Evolutionary conservation across 2,113 vertebrate species (phyloP), one percentile per base, ranked within the genome.

Genomic region (Okapia johnstoni): DNA sequence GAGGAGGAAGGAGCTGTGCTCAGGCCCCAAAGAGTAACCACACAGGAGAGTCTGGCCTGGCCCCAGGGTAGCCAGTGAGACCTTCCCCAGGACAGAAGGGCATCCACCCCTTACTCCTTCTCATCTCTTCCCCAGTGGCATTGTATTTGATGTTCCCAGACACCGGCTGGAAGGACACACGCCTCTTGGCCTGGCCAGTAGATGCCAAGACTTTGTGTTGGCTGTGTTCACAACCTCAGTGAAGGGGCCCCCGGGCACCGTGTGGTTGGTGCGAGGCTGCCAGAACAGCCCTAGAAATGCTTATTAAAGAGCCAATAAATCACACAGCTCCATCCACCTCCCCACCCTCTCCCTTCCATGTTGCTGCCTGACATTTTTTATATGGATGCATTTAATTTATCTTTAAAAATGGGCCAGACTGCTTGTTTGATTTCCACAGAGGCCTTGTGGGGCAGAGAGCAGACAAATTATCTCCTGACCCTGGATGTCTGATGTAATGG

Each of bases 341-440:
- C 40, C 30, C 2, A 2, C 40, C 13, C 48, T 81, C 73, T 15
- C 25, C 61, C 54, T 43, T 26, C 92, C 8, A 5, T 28, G 7
- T 33, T 5, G 9, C 77, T 48, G 52, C 48, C 88, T 60, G 81
- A 73, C 13, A 1, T 36, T 48, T 80, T 55, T 66, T 33, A 70
- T 50, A 16, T 61, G 12, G 52, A 92, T 63, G 76, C n/a, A 43
- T 86, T 85, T 92, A 43, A 94, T 91, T 86, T 94, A 43, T 96
- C 86, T 96, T 84, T 89, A 54, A 92, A 88, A 88, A 50, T 26
- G 86, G 46, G 46, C 30, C 19, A 40, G 54, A 61, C 73, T 4
- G 46, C 40, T 43, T 88, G 80, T 79, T 86, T 58, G 76, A 58
- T n/a, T 88, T 80, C 55, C 61, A 33, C 63, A 19, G 60, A 70